Conservation (phyloP, 53 echinoderm and acorn worm species). For the Echinarachnius parma region DNA sequence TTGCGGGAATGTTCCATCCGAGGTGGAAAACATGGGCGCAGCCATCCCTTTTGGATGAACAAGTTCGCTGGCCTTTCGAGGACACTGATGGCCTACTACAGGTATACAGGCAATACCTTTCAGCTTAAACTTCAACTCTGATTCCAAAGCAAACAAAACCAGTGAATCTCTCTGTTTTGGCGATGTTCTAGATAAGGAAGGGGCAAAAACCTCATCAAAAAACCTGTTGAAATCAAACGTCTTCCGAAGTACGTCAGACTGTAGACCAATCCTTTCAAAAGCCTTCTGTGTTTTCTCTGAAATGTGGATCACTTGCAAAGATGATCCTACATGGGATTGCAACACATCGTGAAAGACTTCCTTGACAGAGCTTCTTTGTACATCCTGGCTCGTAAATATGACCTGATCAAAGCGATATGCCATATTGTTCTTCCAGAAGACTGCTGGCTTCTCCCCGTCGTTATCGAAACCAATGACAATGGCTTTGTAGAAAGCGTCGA, state of each 20-base stretch:
- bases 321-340: not conserved
- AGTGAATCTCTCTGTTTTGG: slow-evolving; percentile 1
- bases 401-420: slow-evolving; percentile 6
- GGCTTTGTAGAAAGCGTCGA: slow-evolving; percentile 39
- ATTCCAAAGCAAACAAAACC: slow-evolving; percentile 31
- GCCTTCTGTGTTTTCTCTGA: slow-evolving; percentile 16
- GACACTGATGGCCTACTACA: not conserved
- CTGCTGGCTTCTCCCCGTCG: not conserved
- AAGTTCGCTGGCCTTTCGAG: slow-evolving; percentile 23
- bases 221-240: slow-evolving; percentile 40
- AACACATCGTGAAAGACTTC: not conserved
- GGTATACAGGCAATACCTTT: slow-evolving; percentile 46
- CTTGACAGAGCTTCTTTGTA: not conserved
- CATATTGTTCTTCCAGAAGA: slow-evolving; percentile 30
- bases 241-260: not conserved
- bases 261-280: slow-evolving; percentile 1
- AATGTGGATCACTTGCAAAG: slow-evolving; percentile 6
- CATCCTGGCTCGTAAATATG: slow-evolving; percentile 6
- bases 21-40: slow-evolving; percentile 14
- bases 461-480: slow-evolving; percentile 20
- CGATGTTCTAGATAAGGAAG: not conserved
- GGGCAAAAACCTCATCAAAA: slow-evolving; percentile 35
- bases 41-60: slow-evolving; percentile 34
- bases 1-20: slow-evolving; percentile 13
- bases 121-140: not conserved